Evolutionary conservation across 2,797 vertebrate species (phyloP), one percentile per base, ranked within the genome.

Genomic region (Hydrolagus colliei): DNA sequence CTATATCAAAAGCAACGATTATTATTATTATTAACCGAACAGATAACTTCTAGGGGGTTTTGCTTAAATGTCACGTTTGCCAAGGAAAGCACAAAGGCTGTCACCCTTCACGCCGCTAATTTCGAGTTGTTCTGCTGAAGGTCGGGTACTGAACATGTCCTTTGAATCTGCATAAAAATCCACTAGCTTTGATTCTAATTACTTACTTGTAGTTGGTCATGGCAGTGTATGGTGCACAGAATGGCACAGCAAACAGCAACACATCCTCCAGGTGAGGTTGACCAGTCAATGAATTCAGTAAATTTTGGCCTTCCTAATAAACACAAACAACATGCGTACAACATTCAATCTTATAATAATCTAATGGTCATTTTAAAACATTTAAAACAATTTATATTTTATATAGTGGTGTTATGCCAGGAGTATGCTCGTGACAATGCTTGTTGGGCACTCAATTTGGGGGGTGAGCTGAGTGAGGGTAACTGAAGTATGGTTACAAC

Each of bases 141-240:
- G 35, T 14, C 13, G 9, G 7, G 73, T 14, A 27, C 27, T 20
- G 5, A 71, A 8, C 27, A 14, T 27, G 27, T 18, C 27, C 35
- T 18, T 61, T 80, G 9, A 27, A 18, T 32, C 32, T 67, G 41
- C 2, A 20, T 4, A 71, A 82, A 68, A 68, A 71, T 71, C 68
- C 13, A 18, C 67, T 14, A 7, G 4, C 67, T 59, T 22, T 68
- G 32, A 41, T 63, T 1, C 4, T 86, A 67, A 86, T 20, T 41
- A 88, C 95, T 80, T 91, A 99, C 98, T 98, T 99, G 87, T 96
- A 97, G 91, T 92, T 96, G 32, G 94, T 88, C 89, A 99, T 96
- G 18, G 96, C 94, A 0, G 96, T 97, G 89, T 99, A 99, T 2
- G 98, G 98, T 18, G 97, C 97, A 4, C 97, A 99, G 88, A 97